Percentiles rank a stretch among this genome's conserved stretches.
Conservation (phyloP, 2,888 invertebrate species). For the Rotaria macrura region DNA sequence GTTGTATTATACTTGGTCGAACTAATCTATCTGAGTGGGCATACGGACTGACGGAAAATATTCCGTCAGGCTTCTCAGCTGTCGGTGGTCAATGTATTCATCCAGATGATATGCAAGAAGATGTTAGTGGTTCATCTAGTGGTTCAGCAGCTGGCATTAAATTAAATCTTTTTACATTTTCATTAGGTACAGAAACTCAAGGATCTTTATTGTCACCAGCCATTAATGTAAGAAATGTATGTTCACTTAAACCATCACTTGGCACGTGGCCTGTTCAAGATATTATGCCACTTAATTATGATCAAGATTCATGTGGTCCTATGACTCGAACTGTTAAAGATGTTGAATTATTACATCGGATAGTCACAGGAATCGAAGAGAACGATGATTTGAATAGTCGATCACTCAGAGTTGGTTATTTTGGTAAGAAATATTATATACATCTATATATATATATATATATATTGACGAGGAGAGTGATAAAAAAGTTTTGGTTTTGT, state of each 20-base stretch:
- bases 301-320: neutral
- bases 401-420: neutral
- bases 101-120: neutral
- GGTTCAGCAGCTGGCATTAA: neutral
- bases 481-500: too few relatives aligned
- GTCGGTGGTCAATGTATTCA: slow-evolving; percentile 12
- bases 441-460: too few relatives aligned
- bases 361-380: neutral
- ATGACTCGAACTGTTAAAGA: neutral
- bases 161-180: slow-evolving; percentile 4
- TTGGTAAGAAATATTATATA: neutral
- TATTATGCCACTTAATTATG: neutral
- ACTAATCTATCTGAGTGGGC: slow-evolving; percentile 1
- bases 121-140: neutral
- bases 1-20: neutral
- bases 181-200: slow-evolving; percentile 13
- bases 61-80: neutral
- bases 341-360: neutral
- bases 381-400: neutral
- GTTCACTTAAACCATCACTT: neutral
- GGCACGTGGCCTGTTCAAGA: neutral
- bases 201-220: neutral
- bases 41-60: neutral
- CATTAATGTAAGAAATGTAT: neutral
- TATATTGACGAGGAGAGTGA: too few relatives aligned